phyloP scores from a whole-genome alignment of 2,888 invertebrate genomes.

The Melieria omissa region DNA sequence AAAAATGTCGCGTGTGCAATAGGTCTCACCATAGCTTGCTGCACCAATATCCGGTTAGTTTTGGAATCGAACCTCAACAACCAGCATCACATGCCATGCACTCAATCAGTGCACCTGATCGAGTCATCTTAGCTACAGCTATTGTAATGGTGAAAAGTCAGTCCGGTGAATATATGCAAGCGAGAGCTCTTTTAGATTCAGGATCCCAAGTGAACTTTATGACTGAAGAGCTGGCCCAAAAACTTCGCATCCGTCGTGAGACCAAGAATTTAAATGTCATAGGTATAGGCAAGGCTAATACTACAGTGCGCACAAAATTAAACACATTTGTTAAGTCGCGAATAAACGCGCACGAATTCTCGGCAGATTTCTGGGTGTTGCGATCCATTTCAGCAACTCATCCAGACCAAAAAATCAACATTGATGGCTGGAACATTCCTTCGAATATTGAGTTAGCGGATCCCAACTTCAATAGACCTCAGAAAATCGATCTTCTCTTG shows the following conservation, averaged over 20 bases:
- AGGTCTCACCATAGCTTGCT: conserved; percentile 32
- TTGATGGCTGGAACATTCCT: conserved; percentile 24
- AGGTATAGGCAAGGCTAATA: neutral
- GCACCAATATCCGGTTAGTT: conserved; percentile 29
- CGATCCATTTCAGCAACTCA: conserved; percentile 43
- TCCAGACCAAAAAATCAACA: conserved; percentile 36
- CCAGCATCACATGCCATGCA: no score
- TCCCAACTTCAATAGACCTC: conserved; percentile 28
- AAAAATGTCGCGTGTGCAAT: conserved; percentile 31
- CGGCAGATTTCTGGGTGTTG: neutral
- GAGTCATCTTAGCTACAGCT: no score
- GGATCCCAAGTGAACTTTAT: conserved; percentile 35
- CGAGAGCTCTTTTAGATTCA: neutral
- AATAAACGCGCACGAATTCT: neutral
- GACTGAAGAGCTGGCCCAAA: conserved; percentile 30
- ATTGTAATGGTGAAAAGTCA: no score
- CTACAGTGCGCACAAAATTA: neutral
- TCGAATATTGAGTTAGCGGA: conserved; percentile 33
- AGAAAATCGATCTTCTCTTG: conserved; percentile 23
- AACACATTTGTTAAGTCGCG: neutral
- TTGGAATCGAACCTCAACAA: no score
- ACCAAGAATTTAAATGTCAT: neutral
- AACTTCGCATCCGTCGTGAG: conserved; percentile 5
- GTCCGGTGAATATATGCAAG: no score
- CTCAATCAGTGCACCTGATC: no score